Base-by-base conservation (phyloP, 2,888 invertebrate species). In the Phragmatobia fuliginosa region DNA sequence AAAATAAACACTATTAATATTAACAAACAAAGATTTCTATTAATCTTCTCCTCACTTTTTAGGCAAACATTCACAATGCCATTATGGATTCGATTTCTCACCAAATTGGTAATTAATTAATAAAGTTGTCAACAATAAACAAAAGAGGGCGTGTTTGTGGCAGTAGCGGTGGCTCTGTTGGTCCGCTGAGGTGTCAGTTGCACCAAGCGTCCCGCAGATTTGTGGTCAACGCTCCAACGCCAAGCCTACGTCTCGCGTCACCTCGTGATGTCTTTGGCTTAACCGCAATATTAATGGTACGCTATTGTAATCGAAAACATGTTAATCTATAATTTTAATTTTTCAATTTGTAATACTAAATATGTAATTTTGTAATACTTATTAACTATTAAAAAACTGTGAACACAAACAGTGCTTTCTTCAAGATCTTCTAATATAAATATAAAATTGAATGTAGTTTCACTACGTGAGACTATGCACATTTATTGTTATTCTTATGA, bases 151-250 rank as follows among this genome's bases (percentile, higher is more conserved):
- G 92, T 90, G 87, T 74, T 85, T 80, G 86, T 81, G 82, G 83
- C 86, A 59, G 61, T 25, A 36, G n/a, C 41, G 56, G 49, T 60
- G 41, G 71, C 49, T 32, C 36, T 62, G 66, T 66, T 83, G 80
- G 85, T 84, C 85, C 70, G 83, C 83, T 84, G 87, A 88, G 90
- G 87, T 91, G 91, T 91, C 92, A 93, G 87, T 81, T 84, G 86
- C 94, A 93, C 76, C 82, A 81, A 83, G 81, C 84, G 75, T 66
- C 79, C 93, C 92, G 83, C 92, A 92, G 93, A 94, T 94, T 93
- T 92, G 94, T 94, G 94, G 94, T 92, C 90, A 88, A 86, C 81
- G 85, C 81, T 83, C 83, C 82, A 83, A 82, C 83, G 80, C 83
- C 85, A 85, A 80, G 81, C 82, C 84, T 79, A 78, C 83, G 84